Evolutionary conservation across 1,140 invertebrate species (phyloP).

Genomic region (Drosophila setifemur): DNA sequence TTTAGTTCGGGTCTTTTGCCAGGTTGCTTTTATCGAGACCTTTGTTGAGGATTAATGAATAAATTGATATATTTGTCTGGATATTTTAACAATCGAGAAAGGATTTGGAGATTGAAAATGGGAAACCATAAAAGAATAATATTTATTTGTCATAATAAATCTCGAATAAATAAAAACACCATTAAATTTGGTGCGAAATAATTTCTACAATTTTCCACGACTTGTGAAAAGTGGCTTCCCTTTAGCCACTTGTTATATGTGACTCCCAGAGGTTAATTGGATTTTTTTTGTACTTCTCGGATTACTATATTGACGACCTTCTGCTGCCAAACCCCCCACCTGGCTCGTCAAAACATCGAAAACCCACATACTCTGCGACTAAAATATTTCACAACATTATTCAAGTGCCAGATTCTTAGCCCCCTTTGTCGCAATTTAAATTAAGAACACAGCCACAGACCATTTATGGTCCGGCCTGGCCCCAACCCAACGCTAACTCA

Average conservation of each 20-base stretch:
- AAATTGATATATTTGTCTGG: no score
- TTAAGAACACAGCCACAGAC: slow-evolving; percentile 46
- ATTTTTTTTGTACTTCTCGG: neutral
- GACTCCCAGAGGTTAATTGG: slow-evolving; percentile 3
- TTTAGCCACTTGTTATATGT: neutral
- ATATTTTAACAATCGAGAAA: no score
- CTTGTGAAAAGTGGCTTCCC: neutral
- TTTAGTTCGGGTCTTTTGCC: no score
- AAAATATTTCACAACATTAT: slow-evolving; percentile 65
- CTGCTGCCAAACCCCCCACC: slow-evolving; percentile 25
- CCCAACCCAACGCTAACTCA: slow-evolving; percentile 35
- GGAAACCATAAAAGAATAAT: no score
- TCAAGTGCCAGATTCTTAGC: slow-evolving; percentile 49
- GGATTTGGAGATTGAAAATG: no score
- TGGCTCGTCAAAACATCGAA: slow-evolving; percentile 25
- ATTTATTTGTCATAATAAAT: no score
- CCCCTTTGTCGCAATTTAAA: slow-evolving; percentile 63
- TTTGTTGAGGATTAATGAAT: neutral
- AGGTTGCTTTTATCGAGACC: neutral
- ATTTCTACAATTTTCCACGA: neutral
- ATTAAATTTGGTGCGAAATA: no score
- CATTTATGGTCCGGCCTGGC: slow-evolving; percentile 64
- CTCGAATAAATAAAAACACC: no score
- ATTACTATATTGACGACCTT: slow-evolving; percentile 23
- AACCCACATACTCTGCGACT: slow-evolving; percentile 45